Evolutionary conservation across 2,797 vertebrate genomes (phyloP).

Genomic region (Sciaenops ocellatus): DNA sequence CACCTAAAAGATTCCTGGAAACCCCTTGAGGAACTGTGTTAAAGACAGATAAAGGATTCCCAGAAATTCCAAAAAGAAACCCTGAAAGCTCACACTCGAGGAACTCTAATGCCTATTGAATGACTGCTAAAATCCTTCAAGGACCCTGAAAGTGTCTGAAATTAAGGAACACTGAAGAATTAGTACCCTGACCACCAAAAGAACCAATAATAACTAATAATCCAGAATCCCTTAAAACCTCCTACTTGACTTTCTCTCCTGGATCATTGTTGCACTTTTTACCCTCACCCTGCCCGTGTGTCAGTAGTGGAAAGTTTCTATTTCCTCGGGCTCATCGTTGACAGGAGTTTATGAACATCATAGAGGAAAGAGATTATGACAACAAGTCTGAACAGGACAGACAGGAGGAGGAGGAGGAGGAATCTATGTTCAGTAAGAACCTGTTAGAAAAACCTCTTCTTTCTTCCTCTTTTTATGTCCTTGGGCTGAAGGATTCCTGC

Average conservation of each 20-base stretch:
- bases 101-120: background rate
- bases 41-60: no score
- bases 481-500: conserved; percentile 1
- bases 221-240: background rate
- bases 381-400: conserved; percentile 25
- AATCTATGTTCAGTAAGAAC: background rate
- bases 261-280: background rate
- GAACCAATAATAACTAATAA: background rate
- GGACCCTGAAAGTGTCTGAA: background rate
- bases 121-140: background rate
- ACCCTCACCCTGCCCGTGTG: background rate
- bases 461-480: conserved; percentile 12
- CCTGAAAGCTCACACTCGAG: background rate
- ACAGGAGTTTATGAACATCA: conserved; percentile 45
- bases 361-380: background rate
- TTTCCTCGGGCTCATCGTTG: conserved; percentile 7
- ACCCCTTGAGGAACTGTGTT: no score
- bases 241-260: background rate
- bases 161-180: background rate
- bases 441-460: background rate
- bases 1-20: no score
- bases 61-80: no score
- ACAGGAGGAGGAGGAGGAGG: background rate
- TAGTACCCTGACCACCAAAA: background rate
- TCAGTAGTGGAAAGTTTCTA: conserved; percentile 17